Percentiles rank a stretch among this genome's conserved stretches.
Conservation (phyloP, 2,888 invertebrate genomes). For the Acleris laterana region DNA sequence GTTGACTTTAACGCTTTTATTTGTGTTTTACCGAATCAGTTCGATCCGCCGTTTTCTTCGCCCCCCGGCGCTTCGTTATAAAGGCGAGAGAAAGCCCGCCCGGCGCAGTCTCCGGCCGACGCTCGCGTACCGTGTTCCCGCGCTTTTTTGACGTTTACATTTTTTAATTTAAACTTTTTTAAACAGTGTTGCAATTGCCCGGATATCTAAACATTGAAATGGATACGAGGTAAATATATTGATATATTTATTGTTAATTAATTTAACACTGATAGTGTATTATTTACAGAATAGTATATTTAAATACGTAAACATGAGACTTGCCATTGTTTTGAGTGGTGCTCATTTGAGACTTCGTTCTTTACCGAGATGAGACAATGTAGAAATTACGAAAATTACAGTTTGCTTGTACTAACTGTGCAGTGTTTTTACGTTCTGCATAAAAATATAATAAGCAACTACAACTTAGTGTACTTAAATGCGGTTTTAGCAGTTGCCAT, state of each 20-base stretch:
- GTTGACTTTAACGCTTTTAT: conserved; percentile 31
- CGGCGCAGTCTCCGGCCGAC: conserved; percentile 57
- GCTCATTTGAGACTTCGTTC: not conserved
- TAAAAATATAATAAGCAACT: too few relatives aligned
- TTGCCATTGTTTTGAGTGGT: conserved; percentile 13
- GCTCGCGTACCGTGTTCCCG: conserved; percentile 58
- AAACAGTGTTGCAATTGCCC: conserved; percentile 60
- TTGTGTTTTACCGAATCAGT: conserved; percentile 51
- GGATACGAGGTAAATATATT: conserved; percentile 71
- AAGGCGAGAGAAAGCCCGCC: conserved; percentile 78
- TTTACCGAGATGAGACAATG: not conserved
- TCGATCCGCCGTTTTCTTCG: conserved; percentile 66
- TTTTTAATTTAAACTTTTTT: conserved; percentile 36
- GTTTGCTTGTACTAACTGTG: too few relatives aligned
- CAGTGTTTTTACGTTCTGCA: too few relatives aligned
- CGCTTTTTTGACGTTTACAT: conserved; percentile 61
- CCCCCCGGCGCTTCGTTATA: conserved; percentile 73
- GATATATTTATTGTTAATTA: conserved; percentile 9
- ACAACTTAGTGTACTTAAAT: too few relatives aligned
- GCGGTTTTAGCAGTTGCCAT: too few relatives aligned
- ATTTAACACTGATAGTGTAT: not conserved
- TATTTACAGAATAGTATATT: not conserved
- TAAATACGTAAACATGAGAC: conserved; percentile 16
- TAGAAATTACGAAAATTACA: too few relatives aligned
- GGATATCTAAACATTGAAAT: conserved; percentile 52